phyloP scores from a whole-genome alignment of 2,888 invertebrate species.

The Watsonalla cultraria region DNA sequence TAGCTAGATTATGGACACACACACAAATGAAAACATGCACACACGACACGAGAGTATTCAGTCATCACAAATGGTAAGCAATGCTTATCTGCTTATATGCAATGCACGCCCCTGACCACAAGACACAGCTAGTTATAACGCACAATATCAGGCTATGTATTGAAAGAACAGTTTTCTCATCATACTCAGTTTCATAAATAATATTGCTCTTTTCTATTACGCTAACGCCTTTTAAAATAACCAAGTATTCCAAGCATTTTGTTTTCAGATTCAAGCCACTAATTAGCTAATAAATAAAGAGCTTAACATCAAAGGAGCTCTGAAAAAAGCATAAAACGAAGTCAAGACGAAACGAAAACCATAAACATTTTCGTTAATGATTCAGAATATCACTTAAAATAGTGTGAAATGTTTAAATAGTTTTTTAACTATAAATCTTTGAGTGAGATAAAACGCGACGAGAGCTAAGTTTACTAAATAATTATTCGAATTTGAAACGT shows the following conservation, averaged over 20 bases:
- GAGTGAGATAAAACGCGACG: not conserved
- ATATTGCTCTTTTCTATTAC: no score
- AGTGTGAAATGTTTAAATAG: slow-evolving; percentile 31
- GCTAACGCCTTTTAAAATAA: not conserved
- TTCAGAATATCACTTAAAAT: slow-evolving; percentile 39
- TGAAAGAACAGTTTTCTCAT: no score
- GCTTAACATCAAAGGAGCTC: not conserved
- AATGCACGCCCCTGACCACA: no score
- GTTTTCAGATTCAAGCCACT: not conserved
- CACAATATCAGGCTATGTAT: no score
- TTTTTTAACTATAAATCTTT: slow-evolving; percentile 32
- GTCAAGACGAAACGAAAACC: slow-evolving; percentile 19
- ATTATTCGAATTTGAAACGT: not conserved
- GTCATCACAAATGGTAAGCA: no score
- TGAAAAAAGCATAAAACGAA: not conserved
- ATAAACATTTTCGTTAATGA: slow-evolving; percentile 35
- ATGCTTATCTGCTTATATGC: no score
- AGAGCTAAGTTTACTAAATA: not conserved
- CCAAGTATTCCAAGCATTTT: not conserved
- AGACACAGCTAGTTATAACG: no score
- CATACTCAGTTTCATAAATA: no score
- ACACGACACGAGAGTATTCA: no score
- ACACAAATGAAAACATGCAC: no score
- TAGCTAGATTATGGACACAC: no score
- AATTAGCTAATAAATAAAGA: slow-evolving; percentile 1